Evolutionary conservation across 2,888 invertebrate species (phyloP).

Genomic region (Octonoba sinensis): DNA sequence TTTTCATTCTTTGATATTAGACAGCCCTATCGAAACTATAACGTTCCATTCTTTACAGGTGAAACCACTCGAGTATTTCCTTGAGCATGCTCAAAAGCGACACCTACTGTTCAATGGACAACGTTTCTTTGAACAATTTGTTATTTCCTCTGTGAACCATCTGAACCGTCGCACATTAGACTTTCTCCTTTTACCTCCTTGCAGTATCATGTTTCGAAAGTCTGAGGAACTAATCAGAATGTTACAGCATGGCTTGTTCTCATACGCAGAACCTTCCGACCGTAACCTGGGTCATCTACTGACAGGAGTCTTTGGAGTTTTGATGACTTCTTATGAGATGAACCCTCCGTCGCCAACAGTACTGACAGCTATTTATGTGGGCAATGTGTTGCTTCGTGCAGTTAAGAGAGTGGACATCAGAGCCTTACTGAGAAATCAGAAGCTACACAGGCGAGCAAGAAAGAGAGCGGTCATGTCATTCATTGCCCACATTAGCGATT

Average conservation of each 20-base stretch:
- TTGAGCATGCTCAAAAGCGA: conserved; percentile 46
- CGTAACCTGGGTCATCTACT: conserved; percentile 30
- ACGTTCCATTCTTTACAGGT: conserved; percentile 1
- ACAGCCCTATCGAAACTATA: too few species aligned
- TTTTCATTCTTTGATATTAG: neutral
- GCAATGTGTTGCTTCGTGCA: conserved; percentile 29
- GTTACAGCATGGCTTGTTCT: conserved; percentile 31
- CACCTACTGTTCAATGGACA: conserved; percentile 14
- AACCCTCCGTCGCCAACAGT: neutral
- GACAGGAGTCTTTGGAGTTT: conserved; percentile 35
- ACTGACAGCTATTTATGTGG: neutral
- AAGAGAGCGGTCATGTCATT: neutral
- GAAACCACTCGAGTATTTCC: conserved; percentile 37
- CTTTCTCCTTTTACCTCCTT: conserved; percentile 8
- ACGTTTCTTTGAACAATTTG: conserved; percentile 28
- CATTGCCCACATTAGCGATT: neutral
- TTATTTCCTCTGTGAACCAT: neutral
- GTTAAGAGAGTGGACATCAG: conserved; percentile 13
- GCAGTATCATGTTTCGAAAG: conserved; percentile 18
- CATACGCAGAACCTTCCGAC: neutral
- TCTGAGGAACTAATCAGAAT: conserved; percentile 21
- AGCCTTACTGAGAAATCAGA: conserved; percentile 11
- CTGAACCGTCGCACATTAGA: neutral
- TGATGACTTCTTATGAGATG: neutral
- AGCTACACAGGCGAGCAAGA: neutral